Evolutionary conservation across 2,888 invertebrate species (phyloP), one percentile per base, ranked within the genome.

Genomic region (Sipunculus nudus): DNA sequence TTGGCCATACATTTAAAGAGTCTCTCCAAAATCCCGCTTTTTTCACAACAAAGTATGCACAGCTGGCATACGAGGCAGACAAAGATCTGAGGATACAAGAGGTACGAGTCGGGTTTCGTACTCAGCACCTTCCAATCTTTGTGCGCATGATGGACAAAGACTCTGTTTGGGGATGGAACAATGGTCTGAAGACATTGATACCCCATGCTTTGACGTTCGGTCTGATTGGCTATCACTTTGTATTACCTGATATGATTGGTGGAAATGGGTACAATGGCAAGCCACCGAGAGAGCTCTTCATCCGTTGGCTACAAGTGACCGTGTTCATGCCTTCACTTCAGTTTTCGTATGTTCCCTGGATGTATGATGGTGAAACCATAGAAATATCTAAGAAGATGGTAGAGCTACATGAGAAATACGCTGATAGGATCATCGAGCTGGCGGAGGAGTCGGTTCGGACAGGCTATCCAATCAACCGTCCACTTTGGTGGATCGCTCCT

Each of bases 191-290:
- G 66, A 88, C 89, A 1, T 89, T 96, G 0, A 91, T 96, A 70
- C 93, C 94, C 0, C 91, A 93, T 0, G 90, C 94, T 60, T 84
- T 78, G 19, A 73, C 76, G 10, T 75, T 77, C 47, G 76, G 77
- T 5, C 45, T 78, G 26, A 65, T 77, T 23, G 78, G 96, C 0
- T 96, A 92, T 81, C 88, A 90, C 0, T 96, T 96, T 75, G 88
- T 96, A 43, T 89, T 96, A 86, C 94, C 96, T 0, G 96, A 96
- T 0, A 92, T 95, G 3, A 93, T 97, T 0, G 97, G 97, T 0
- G 97, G 80, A 1, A 94, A 93, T 96, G 0, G 96, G 96, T 0
- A 92, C 94, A 0, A 92, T 96, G 35, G 65, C 16, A 65, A 65
- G n/a, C 81, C 79, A 5, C 69, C 68, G 29, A 66, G 71, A 26